Percentiles rank a stretch among this genome's conserved stretches.
These are phyloP conservation scores for Luperina nickerlii DNA, from an alignment of 2,888 invertebrate genomes.

Conservation along the genomic window DNA sequence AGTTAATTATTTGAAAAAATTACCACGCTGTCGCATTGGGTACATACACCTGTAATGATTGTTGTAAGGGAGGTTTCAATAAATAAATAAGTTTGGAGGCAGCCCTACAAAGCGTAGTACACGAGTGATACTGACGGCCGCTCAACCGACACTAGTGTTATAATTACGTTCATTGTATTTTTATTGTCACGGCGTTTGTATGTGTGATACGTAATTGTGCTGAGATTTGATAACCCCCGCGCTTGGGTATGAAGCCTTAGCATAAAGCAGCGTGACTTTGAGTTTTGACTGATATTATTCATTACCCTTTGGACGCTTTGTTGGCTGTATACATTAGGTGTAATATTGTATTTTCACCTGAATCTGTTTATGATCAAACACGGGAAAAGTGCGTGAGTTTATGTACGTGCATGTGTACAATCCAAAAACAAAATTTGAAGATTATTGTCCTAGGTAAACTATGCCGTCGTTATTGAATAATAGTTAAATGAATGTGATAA, in stretches of 20 bases:
- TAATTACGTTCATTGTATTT: slow-evolving; percentile 16
- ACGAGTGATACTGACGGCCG: neutral
- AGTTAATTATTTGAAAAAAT: too few relatives aligned
- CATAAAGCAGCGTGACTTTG: slow-evolving; percentile 14
- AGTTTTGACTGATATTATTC: neutral
- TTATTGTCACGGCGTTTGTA: slow-evolving; percentile 29
- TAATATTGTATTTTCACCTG: neutral
- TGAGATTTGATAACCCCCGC: slow-evolving; percentile 5
- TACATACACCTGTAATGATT: too few relatives aligned
- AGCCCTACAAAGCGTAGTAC: slow-evolving; percentile 20
- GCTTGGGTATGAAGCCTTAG: neutral
- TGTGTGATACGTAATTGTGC: slow-evolving; percentile 5
- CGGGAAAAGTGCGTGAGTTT: neutral
- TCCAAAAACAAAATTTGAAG: neutral
- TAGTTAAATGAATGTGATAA: neutral
- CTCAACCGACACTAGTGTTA: slow-evolving; percentile 9
- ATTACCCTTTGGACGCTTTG: slow-evolving; percentile 11
- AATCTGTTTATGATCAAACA: neutral
- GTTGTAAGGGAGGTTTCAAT: neutral
- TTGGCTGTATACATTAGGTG: neutral
- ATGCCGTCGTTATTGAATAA: neutral
- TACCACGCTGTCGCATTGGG: too few relatives aligned
- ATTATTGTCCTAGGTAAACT: too few relatives aligned
- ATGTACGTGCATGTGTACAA: neutral
- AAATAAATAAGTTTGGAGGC: neutral